A percentile compares a stretch with the other conserved stretches of the same genome.
Conservation (phyloP, 2,888 invertebrate species). For the Drosophila macrothrix region DNA sequence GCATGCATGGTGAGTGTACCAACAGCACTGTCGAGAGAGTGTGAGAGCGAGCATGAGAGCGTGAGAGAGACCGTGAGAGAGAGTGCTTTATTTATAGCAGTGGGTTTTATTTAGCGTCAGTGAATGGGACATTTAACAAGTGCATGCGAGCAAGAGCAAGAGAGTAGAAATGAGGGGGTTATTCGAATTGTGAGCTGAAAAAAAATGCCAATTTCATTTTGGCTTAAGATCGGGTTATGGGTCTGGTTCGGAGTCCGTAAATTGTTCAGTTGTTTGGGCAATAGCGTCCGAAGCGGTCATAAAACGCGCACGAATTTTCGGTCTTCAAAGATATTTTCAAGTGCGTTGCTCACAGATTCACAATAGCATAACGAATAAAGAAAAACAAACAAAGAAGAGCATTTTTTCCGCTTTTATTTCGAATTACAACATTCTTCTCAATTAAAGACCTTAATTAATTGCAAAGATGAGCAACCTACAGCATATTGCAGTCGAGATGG, state of each 20-base stretch:
- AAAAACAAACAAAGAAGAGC: slow-evolving; percentile 57
- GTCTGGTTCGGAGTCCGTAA: neutral
- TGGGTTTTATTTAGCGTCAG: neutral
- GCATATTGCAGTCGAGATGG: slow-evolving; percentile 65
- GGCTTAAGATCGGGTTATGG: slow-evolving; percentile 25
- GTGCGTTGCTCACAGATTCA: slow-evolving; percentile 22
- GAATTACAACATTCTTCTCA: slow-evolving; percentile 21
- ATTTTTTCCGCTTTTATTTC: slow-evolving; percentile 8
- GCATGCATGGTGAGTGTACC: neutral
- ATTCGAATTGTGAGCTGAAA: neutral
- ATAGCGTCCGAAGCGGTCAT: slow-evolving; percentile 63
- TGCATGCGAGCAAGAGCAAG: neutral
- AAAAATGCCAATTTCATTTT: slow-evolving; percentile 23
- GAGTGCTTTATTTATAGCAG: slow-evolving; percentile 6
- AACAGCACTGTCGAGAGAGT: neutral
- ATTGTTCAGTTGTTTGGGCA: slow-evolving; percentile 52
- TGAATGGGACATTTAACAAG: slow-evolving; percentile 24
- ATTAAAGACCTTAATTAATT: slow-evolving; percentile 37
- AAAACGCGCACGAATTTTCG: slow-evolving; percentile 59
- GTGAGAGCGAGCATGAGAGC: slow-evolving; percentile 1
- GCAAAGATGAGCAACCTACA: slow-evolving; percentile 56
- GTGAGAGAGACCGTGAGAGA: neutral
- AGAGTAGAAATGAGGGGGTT: neutral
- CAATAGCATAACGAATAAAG: slow-evolving; percentile 33
- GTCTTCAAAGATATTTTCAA: slow-evolving; percentile 33